Base-by-base conservation (phyloP, 2,113 vertebrate species). In the Lanius ludovicianus region DNA sequence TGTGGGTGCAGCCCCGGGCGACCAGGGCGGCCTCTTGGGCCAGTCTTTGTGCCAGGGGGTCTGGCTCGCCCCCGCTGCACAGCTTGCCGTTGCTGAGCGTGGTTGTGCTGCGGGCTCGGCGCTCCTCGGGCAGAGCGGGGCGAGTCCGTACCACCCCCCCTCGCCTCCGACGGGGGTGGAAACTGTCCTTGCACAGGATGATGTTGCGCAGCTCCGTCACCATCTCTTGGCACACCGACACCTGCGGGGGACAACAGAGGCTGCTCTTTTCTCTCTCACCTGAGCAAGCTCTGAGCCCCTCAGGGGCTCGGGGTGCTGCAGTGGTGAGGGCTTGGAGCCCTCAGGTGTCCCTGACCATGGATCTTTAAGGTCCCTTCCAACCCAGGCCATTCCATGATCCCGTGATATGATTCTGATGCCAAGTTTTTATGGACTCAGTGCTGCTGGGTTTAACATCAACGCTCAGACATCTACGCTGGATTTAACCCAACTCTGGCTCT, bases 171-270 rank as follows among this genome's bases (percentile, higher is more conserved):
- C 98, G 98, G 41, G 98, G 98, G 89, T 99, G 99, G 82, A 99
- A 98, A 97, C 98, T 99, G 98, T 99, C 99, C 85, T 98, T 99
- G 95, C 99, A 99, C 96, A 99, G 96, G 91, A 99, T 98, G 96
- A 99, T 99, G 95, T 98, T 99, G 79, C 99, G 99, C 76, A 99
- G 98, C 98, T 99, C 99, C 6, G 98, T 98, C 92, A 99, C 97
- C 99, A 99, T 99, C 97, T 99, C 99, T 96, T 99, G 99, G 89
- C 99, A 99, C 94, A 99, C 98, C 15, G 99, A 99, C 97, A 99
- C 98, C 99, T 99, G 97, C 24, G 85, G 97, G 91, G 96, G 80
- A 98, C 18, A 96, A 23, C 7, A 4, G 30, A 94, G 87, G 90
- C 37, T 37, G 37, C 37, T 37, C 37, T 37, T 37, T 37, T 37